Evolutionary conservation across 2,888 invertebrate species (phyloP).

Genomic region (Piscicola geometra): DNA sequence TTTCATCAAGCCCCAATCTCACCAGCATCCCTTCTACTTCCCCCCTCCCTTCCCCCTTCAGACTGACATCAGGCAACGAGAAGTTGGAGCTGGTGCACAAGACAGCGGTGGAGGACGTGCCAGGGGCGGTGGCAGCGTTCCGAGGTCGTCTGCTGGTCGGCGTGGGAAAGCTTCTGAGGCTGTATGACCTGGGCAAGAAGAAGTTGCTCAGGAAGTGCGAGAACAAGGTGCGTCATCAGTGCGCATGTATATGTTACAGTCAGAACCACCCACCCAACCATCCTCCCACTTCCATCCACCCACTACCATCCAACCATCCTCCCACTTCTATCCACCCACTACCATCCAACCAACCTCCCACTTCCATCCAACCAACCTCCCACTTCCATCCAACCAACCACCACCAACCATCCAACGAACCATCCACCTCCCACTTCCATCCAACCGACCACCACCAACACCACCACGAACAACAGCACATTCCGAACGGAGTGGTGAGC

Average conservation of each 20-base stretch:
- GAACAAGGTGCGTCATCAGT: slow-evolving; percentile 63
- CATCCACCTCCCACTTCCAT: background rate
- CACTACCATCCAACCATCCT: too few species aligned
- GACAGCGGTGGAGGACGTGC: slow-evolving; percentile 86
- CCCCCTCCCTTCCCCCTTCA: too few species aligned
- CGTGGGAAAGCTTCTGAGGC: slow-evolving; percentile 80
- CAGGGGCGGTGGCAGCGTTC: slow-evolving; percentile 57
- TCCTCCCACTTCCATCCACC: too few species aligned
- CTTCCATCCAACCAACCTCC: too few species aligned
- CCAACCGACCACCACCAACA: background rate
- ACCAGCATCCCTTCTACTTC: too few species aligned
- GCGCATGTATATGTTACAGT: too few species aligned
- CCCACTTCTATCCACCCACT: too few species aligned
- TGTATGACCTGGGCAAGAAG: slow-evolving; percentile 94
- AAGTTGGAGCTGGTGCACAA: slow-evolving; percentile 86
- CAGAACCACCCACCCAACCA: too few species aligned
- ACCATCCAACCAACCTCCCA: too few species aligned
- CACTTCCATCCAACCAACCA: too few species aligned
- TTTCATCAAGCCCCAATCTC: too few species aligned
- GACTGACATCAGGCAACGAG: slow-evolving; percentile 68
- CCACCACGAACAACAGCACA: slow-evolving; percentile 65
- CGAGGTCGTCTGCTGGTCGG: slow-evolving; percentile 87
- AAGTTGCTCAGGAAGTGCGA: slow-evolving; percentile 95
- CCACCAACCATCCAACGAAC: background rate
- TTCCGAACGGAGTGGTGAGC: slow-evolving; percentile 87